Evolutionary conservation across 1,140 invertebrate species (phyloP), one percentile per base, ranked within the genome.

Genomic region (Lepidotrigona ventralis): DNA sequence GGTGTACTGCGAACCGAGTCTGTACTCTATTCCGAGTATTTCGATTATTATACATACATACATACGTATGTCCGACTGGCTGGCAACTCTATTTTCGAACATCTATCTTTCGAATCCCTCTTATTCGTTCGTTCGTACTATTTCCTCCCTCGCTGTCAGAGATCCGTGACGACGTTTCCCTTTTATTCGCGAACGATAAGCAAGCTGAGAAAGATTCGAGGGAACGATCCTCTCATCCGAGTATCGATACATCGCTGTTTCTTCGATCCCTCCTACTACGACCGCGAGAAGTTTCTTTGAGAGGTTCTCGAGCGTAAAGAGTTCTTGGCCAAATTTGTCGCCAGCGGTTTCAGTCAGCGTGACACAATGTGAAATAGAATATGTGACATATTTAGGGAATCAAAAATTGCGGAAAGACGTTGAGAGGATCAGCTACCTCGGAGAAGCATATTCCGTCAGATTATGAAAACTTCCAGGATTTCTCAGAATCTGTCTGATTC

Each of bases 11-110:
- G 14, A 15, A 8, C n/a, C 0, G 33, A 69, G 26, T 78, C 19
- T 8, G 23, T 51, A 26, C 29, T 72, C 58, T 79, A 66, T 74
- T 74, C 66, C 51, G 3, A 29, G 23, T 17, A n/a, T 60, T 8
- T n/a, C 73, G 66, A 46, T 6, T 66, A 81, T 75, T n/a, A 51
- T 68, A 29, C 71, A 19, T 11, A 4, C 53, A 73, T 54, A 39
- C 72, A 26, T 56, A 66, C 46, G n/a, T 23, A 33, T 23, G 26
- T 39, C 63, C 26, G 4, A 21, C 39, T 12, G 21, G 17, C 17
- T 19, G 39, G 51, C n/a, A 64, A n/a, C 69, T 72, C 69, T 81
- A 81, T 81, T 81, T 75, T 46, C 72, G 72, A 33, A 14, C 60
- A 15, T 46, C 23, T 56, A 56, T 75, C 72, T 68, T 21, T 17